phyloP scores from a whole-genome alignment of 1,140 invertebrate genomes.

The honey bee (Apis mellifera) region DNA sequence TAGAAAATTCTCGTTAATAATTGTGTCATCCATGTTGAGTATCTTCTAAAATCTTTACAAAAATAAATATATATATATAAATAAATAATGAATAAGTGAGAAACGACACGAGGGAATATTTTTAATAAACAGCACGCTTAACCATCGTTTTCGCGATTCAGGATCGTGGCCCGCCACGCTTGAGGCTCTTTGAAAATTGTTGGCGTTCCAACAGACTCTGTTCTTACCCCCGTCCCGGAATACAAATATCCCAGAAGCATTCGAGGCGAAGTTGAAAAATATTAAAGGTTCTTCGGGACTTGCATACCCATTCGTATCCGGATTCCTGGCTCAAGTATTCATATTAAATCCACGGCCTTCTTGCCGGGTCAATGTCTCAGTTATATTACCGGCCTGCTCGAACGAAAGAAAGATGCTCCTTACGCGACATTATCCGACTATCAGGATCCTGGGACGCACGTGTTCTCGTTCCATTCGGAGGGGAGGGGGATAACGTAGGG shows the following conservation, averaged over 20 bases:
- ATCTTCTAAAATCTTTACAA: not conserved
- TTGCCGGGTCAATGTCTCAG: conserved; percentile 45
- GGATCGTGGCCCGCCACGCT: not conserved
- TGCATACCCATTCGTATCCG: conserved; percentile 20
- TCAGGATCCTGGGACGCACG: conserved; percentile 13
- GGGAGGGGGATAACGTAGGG: not conserved
- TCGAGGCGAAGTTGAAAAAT: conserved; percentile 34
- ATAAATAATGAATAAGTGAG: too few relatives aligned
- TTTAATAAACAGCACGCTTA: conserved; percentile 2
- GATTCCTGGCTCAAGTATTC: conserved; percentile 41
- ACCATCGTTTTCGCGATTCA: not conserved
- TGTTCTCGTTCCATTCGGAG: not conserved
- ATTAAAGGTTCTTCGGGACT: not conserved
- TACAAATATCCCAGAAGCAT: conserved; percentile 27
- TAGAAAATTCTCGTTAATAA: too few relatives aligned
- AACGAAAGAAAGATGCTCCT: conserved; percentile 35
- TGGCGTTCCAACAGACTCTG: not conserved
- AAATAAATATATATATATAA: not conserved
- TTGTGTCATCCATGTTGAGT: too few relatives aligned
- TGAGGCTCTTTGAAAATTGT: not conserved
- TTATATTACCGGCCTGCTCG: conserved; percentile 56
- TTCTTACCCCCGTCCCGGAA: not conserved
- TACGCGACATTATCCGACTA: conserved; percentile 55
- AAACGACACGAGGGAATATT: not conserved
- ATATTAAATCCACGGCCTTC: conserved; percentile 39